A percentile compares a stretch with the other conserved stretches of the same genome.
Evolutionary conservation across 2,797 vertebrate genomes (phyloP).

Genomic region (Acipenser ruthenus): DNA sequence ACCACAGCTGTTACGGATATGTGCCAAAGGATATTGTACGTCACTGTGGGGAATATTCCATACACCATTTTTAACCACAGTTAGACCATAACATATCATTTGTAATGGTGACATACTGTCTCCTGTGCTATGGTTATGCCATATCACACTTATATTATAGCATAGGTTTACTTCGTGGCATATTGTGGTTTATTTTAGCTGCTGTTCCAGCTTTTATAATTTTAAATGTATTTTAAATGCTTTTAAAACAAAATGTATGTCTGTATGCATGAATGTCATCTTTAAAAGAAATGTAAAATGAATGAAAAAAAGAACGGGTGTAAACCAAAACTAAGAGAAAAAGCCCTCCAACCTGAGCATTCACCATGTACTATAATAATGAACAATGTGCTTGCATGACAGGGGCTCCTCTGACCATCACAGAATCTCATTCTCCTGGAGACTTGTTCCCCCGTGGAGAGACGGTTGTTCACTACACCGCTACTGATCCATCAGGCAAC

Average conservation of each 20-base stretch:
- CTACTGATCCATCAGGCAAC: slow-evolving; percentile 82
- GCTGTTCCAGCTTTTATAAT: background rate
- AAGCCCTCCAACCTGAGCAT: no score
- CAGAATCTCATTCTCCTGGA: slow-evolving; percentile 70
- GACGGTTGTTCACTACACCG: slow-evolving; percentile 75
- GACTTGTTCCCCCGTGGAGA: slow-evolving; percentile 78
- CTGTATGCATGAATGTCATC: no score
- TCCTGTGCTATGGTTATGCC: background rate
- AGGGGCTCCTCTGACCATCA: slow-evolving; percentile 70
- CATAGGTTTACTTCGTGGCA: background rate
- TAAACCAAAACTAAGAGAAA: no score
- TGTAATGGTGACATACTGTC: background rate
- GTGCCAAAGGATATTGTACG: no score
- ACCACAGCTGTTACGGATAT: no score
- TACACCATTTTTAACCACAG: background rate
- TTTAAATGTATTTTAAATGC: no score
- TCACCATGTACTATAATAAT: background rate
- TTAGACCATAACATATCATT: background rate
- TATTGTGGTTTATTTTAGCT: background rate
- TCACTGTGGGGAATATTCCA: no score
- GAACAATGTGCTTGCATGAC: background rate
- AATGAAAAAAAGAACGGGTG: no score
- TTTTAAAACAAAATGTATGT: no score
- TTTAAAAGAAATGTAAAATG: no score
- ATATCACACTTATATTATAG: background rate